Percentiles rank a stretch among this genome's conserved stretches.
phyloP scores from a whole-genome alignment of 2,888 invertebrate species.

The Nephrotoma flavescens region DNA sequence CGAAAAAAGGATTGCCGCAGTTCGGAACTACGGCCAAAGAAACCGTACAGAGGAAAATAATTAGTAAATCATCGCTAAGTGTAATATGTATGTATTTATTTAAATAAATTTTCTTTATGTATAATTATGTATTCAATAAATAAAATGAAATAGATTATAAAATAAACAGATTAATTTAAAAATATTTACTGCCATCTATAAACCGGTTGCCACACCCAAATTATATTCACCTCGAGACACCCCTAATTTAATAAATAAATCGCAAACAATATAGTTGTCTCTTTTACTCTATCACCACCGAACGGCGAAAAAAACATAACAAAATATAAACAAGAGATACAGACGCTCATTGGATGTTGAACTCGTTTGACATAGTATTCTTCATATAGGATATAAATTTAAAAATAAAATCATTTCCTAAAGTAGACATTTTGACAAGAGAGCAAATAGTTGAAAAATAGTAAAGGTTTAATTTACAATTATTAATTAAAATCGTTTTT shows the following conservation, averaged over 20 bases:
- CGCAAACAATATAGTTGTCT: background rate
- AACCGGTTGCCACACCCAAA: background rate
- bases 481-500: background rate
- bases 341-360: background rate
- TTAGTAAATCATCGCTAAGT: background rate
- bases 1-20: background rate
- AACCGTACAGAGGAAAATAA: slow-evolving; percentile 1
- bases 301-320: background rate
- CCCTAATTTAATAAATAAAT: background rate
- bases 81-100: background rate
- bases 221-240: background rate
- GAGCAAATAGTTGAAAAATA: background rate
- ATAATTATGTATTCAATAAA: too few species aligned
- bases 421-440: background rate
- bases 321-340: background rate
- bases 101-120: background rate
- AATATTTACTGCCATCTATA: background rate
- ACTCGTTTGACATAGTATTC: background rate
- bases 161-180: background rate
- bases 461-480: background rate
- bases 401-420: background rate
- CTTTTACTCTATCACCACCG: background rate
- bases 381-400: background rate
- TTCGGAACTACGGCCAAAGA: background rate
- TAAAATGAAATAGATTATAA: too few species aligned